Percentiles rank a stretch among this genome's conserved stretches.
These are phyloP conservation scores for Telenomus remus DNA, from an alignment of 1,140 invertebrate genomes.

Conservation along the genomic window DNA sequence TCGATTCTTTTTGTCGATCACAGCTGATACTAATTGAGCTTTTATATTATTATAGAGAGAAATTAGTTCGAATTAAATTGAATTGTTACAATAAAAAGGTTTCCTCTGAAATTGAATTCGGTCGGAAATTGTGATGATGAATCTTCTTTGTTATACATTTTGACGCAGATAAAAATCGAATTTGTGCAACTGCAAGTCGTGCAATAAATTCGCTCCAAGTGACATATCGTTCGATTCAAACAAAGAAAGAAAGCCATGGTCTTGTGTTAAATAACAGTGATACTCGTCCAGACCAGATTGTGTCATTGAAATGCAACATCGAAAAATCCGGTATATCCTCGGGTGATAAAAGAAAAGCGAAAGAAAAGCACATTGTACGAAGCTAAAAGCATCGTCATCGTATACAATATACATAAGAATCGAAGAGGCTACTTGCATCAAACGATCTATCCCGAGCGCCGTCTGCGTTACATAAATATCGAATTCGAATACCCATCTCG, in stretches of 20 bases:
- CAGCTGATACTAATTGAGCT: not conserved
- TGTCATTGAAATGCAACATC: conserved; percentile 30
- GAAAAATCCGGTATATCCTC: conserved; percentile 32
- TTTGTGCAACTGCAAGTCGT: too few relatives aligned
- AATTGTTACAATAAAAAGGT: not conserved
- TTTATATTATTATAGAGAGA: not conserved
- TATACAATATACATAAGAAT: conserved; percentile 57
- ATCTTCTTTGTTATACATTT: too few relatives aligned
- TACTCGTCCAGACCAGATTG: conserved; percentile 17
- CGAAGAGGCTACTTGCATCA: conserved; percentile 50
- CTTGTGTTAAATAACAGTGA: conserved; percentile 11
- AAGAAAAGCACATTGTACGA: conserved; percentile 27
- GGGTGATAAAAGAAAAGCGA: conserved; percentile 32
- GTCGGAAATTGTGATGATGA: too few relatives aligned
- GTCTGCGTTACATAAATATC: conserved; percentile 45
- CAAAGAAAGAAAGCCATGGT: too few relatives aligned
- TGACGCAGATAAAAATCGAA: too few relatives aligned
- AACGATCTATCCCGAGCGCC: conserved; percentile 32
- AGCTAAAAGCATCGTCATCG: conserved; percentile 48
- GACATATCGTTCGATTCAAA: too few relatives aligned
- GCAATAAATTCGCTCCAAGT: too few relatives aligned
- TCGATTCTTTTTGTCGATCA: conserved; percentile 1
- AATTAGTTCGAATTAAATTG: not conserved
- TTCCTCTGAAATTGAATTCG: too few relatives aligned
- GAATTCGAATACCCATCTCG: conserved; percentile 28